Evolutionary conservation across 2,888 invertebrate species (phyloP).

Genomic region (Drosophila putrida): DNA sequence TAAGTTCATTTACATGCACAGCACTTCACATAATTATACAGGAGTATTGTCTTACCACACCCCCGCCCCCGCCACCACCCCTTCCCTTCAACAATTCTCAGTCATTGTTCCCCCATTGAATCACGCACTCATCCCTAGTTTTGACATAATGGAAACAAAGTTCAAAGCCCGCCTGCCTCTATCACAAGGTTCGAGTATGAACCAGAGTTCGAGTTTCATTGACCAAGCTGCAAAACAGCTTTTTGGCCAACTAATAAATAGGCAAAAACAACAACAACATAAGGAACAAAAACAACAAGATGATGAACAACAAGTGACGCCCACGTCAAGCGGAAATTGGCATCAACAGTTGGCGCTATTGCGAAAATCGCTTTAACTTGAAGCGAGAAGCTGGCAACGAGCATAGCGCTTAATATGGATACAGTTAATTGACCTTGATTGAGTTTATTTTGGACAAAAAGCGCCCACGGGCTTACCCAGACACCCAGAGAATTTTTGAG

Average conservation of each 20-base stretch:
- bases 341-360: slow-evolving; percentile 45
- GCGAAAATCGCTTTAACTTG: slow-evolving; percentile 60
- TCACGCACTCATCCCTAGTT: slow-evolving; percentile 53
- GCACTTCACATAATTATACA: slow-evolving; percentile 20
- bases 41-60: slow-evolving; percentile 15
- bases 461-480: slow-evolving; percentile 29
- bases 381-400: slow-evolving; percentile 36
- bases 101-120: background rate
- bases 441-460: slow-evolving; percentile 67
- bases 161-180: slow-evolving; percentile 68
- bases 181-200: slow-evolving; percentile 39
- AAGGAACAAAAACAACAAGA: slow-evolving; percentile 19
- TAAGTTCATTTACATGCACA: slow-evolving; percentile 18
- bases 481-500: background rate
- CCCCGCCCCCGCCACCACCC: background rate
- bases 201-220: slow-evolving; percentile 65
- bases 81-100: background rate
- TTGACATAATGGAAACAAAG: slow-evolving; percentile 43
- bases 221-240: slow-evolving; percentile 63
- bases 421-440: slow-evolving; percentile 85
- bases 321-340: slow-evolving; percentile 73
- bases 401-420: slow-evolving; percentile 71
- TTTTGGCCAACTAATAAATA: slow-evolving; percentile 65
- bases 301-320: slow-evolving; percentile 48
- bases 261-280: slow-evolving; percentile 28